Evolutionary conservation across 2,113 vertebrate genomes (phyloP), one percentile per base, ranked within the genome.

Genomic region (Antennarius striatus): DNA sequence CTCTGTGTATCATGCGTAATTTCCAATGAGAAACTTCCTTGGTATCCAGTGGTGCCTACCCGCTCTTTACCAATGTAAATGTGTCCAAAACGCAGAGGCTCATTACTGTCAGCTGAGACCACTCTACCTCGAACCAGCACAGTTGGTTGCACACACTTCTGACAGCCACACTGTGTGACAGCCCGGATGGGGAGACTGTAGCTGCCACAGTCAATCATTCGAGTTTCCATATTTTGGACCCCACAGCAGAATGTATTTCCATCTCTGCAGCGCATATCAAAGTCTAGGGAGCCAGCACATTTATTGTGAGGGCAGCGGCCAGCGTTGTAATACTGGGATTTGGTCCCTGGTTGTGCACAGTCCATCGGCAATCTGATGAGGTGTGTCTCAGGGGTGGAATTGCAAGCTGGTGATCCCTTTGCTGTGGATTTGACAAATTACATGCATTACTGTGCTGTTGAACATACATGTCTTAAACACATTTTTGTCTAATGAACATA

Each of bases 11-110:
- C 92, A 0, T 91, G 90, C 0, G 93, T 89, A 52, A 96, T 94
- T 76, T 97, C 93, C 3, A 99, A 86, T 14, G 95, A 96, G 88
- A 99, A 99, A 45, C 95, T 94, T 4, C 97, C 98, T 79, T 94
- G 93, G 91, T 94, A 96, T 43, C 96, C 94, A 0, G 97, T 98
- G 73, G 95, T 96, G 1, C 98, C 96, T 0, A 93, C 88, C 40
- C 93, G 89, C 61, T 95, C 92, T 4, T 54, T 92, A 2, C 91
- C 95, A 4, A 96, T 89, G 61, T 95, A 94, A 80, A 99, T 95
- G 71, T 93, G 90, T 9, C 96, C 96, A 12, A 99, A 99, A 57
- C 95, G 92, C 73, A 99, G 82, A 3, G 98, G 96, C 60, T 98
- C 96, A 0, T 90, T 72, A 0, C 94, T 92, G 83, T 99, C 96